These are phyloP conservation scores for Pseudochirops corinnae DNA, from an alignment of 2,797 vertebrate species.

Conservation along the genomic window DNA sequence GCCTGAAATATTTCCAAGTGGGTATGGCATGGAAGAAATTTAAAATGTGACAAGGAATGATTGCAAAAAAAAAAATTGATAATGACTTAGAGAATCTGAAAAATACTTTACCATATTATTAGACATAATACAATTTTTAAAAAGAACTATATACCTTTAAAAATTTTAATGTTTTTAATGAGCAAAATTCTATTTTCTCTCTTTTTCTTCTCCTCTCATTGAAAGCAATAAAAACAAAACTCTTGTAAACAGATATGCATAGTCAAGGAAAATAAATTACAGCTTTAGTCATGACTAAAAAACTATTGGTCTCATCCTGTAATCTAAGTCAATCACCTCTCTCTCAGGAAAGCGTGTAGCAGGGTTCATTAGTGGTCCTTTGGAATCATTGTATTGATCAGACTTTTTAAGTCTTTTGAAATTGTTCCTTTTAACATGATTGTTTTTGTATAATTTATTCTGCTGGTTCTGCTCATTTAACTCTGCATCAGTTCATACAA, in stretches of 20 bases:
- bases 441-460: not conserved
- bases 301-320: not conserved
- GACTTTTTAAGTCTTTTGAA: not conserved
- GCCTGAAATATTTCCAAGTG: conserved; percentile 51
- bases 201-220: not conserved
- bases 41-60: conserved; percentile 45
- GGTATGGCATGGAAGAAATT: conserved; percentile 61
- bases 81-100: conserved; percentile 38
- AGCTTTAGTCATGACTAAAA: not conserved
- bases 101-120: not conserved
- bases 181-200: not conserved
- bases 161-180: not conserved
- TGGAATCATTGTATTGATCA: not conserved
- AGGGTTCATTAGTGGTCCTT: not conserved
- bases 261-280: not conserved
- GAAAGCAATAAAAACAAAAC: not conserved
- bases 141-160: not conserved
- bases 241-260: not conserved
- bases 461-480: not conserved
- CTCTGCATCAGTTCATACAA: not conserved
- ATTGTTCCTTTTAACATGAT: not conserved
- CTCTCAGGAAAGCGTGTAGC: not conserved
- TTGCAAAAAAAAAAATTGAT: conserved; percentile 38
- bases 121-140: not conserved
- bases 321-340: not conserved